Percentiles rank a stretch among this genome's conserved stretches.
Evolutionary conservation across 1,140 invertebrate genomes (phyloP).

Genomic region (Hormaphis cornu): DNA sequence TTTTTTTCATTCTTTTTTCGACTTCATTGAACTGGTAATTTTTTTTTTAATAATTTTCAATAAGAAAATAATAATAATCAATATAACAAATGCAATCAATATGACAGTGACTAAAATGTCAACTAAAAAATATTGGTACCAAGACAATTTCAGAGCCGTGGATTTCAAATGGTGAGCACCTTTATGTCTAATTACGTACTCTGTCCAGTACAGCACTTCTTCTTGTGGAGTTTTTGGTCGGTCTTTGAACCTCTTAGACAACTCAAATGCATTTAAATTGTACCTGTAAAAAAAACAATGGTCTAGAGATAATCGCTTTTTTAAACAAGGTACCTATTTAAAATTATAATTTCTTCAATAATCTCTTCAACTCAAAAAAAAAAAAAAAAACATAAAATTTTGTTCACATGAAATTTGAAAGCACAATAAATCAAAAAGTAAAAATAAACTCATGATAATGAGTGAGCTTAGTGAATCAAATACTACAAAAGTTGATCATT

Average conservation of each 20-base stretch:
- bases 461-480: no score
- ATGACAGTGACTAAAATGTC: constrained; percentile 41
- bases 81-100: neutral
- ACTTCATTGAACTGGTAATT: neutral
- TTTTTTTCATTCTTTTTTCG: constrained; percentile 3
- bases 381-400: no score
- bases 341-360: no score
- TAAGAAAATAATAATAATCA: neutral
- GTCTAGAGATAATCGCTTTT: no score
- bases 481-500: no score
- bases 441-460: no score
- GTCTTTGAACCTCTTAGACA: constrained; percentile 35
- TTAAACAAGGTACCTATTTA: no score
- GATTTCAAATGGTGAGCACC: constrained; percentile 49
- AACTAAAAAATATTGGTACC: constrained; percentile 52
- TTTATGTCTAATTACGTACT: constrained; percentile 52
- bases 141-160: constrained; percentile 48
- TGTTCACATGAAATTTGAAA: no score
- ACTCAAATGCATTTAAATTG: no score
- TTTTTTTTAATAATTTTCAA: neutral
- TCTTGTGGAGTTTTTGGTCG: constrained; percentile 44
- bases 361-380: no score
- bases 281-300: no score
- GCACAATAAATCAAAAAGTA: no score
- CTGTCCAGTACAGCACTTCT: constrained; percentile 52